Evolutionary conservation across 2,888 invertebrate species (phyloP).

Genomic region (Volucella inanis): DNA sequence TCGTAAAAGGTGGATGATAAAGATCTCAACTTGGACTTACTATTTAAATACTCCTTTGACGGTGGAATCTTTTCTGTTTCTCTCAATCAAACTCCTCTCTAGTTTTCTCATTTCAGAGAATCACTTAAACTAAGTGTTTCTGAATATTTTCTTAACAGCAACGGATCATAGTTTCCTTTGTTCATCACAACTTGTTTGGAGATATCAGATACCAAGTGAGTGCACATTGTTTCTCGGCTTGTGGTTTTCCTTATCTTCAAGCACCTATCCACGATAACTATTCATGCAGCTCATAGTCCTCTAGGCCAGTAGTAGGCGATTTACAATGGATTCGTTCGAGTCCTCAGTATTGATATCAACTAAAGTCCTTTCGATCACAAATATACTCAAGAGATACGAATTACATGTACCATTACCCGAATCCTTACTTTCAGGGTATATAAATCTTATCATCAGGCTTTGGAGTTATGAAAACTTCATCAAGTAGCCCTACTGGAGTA

Average conservation of each 20-base stretch:
- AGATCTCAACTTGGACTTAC: too few species aligned
- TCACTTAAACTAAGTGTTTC: conserved; percentile 81
- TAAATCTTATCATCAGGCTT: conserved; percentile 79
- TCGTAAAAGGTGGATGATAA: too few species aligned
- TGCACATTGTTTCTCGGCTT: neutral
- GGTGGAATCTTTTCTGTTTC: too few species aligned
- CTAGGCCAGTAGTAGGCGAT: conserved; percentile 76
- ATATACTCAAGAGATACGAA: conserved; percentile 80
- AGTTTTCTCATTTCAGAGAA: conserved; percentile 78
- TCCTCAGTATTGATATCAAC: conserved; percentile 79
- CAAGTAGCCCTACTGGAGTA: conserved; percentile 76
- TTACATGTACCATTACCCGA: conserved; percentile 77
- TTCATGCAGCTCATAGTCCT: conserved; percentile 60
- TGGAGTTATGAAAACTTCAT: conserved; percentile 77
- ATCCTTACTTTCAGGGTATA: conserved; percentile 77
- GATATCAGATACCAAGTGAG: conserved; percentile 15
- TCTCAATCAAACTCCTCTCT: conserved; percentile 74
- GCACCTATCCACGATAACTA: conserved; percentile 36
- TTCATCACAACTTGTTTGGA: conserved; percentile 74
- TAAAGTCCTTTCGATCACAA: conserved; percentile 80
- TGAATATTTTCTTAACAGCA: conserved; percentile 64
- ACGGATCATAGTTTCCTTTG: conserved; percentile 80
- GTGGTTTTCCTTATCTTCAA: conserved; percentile 10
- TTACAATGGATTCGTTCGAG: conserved; percentile 78
- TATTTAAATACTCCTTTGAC: too few species aligned